phyloP scores from a whole-genome alignment of 2,797 vertebrate species.

The Morelia viridis region DNA sequence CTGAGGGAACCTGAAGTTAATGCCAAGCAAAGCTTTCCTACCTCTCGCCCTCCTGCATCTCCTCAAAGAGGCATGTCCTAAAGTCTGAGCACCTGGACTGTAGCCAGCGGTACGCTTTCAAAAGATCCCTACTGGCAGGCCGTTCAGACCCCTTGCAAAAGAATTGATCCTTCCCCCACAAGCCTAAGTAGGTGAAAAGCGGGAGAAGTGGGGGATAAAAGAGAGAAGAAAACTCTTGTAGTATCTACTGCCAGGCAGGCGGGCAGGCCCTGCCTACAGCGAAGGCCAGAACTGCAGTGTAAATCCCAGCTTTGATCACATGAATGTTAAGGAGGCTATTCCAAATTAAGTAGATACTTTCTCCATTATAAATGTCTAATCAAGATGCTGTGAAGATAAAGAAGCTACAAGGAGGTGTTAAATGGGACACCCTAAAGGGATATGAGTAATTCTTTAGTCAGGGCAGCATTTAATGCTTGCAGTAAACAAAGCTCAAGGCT shows the following conservation, averaged over 20 bases:
- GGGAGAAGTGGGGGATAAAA: background rate
- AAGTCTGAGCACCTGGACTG: background rate
- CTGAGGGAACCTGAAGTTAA: background rate
- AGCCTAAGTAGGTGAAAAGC: background rate
- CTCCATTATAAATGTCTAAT: slow-evolving; percentile 15
- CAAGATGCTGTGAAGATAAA: slow-evolving; percentile 27
- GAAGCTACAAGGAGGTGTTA: slow-evolving; percentile 17
- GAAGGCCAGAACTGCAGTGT: background rate
- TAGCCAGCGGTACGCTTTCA: background rate
- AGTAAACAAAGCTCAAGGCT: slow-evolving; percentile 24
- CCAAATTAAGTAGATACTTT: slow-evolving; percentile 19
- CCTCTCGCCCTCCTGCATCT: background rate
- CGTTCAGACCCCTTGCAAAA: background rate
- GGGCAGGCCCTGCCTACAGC: background rate
- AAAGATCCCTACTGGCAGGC: background rate
- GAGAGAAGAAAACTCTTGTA: background rate
- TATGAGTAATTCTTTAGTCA: slow-evolving; percentile 36
- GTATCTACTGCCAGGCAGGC: background rate
- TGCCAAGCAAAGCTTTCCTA: background rate
- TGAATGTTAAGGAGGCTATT: background rate
- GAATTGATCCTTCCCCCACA: background rate
- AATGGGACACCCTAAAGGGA: slow-evolving; percentile 5
- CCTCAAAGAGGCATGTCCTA: background rate
- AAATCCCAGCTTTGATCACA: slow-evolving; percentile 3
- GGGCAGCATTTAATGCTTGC: slow-evolving; percentile 26